Evolutionary conservation across 2,113 vertebrate species (phyloP).

Genomic region (Excalfactoria chinensis): DNA sequence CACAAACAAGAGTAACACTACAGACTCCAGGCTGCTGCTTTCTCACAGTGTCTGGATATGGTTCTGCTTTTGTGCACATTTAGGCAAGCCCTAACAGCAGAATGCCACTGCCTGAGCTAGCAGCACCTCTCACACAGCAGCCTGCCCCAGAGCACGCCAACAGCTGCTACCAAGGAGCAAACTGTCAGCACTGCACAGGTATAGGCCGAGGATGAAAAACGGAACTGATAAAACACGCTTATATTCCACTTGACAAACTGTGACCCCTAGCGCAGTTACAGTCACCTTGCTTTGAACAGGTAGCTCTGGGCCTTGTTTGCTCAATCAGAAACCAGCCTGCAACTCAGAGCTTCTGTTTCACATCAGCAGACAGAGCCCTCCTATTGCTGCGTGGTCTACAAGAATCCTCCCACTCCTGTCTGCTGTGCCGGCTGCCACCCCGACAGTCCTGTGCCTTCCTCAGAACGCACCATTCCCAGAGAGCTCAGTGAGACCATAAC

Average conservation of each 20-base stretch:
- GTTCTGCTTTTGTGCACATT: background rate
- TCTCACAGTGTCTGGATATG: background rate
- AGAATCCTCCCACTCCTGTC: background rate
- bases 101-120: background rate
- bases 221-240: background rate
- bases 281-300: background rate
- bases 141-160: too few species aligned
- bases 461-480: background rate
- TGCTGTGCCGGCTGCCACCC: too few species aligned
- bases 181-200: background rate
- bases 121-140: background rate
- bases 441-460: accelerated
- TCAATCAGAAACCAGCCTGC: background rate
- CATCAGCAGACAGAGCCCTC: background rate
- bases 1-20: background rate
- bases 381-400: background rate
- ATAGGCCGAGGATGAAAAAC: background rate
- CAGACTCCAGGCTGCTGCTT: background rate
- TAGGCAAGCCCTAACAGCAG: background rate
- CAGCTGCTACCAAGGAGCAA: background rate
- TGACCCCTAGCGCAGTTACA: background rate
- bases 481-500: background rate
- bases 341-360: accelerated
- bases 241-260: background rate
- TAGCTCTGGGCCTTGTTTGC: background rate